A percentile compares a stretch with the other conserved stretches of the same genome.
Evolutionary conservation across 2,888 invertebrate genomes (phyloP).

Genomic region (Papilio demoleus): DNA sequence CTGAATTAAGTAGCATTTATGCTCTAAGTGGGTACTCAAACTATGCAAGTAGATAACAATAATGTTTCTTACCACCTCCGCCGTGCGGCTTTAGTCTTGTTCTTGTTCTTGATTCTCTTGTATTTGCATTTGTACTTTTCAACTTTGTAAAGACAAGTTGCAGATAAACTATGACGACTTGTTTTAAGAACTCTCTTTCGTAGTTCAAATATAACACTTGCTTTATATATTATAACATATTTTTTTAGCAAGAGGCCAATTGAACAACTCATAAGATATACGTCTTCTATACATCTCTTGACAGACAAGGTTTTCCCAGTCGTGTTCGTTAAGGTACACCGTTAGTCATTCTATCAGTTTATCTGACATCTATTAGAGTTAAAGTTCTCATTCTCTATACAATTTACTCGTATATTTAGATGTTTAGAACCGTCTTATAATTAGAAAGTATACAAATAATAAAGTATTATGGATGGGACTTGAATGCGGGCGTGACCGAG

Average conservation of each 20-base stretch:
- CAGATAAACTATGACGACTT: not conserved
- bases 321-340: constrained; percentile 35
- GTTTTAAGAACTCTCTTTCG: not conserved
- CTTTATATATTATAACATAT: no score
- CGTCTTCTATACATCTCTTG: constrained; percentile 12
- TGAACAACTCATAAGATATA: not conserved
- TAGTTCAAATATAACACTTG: no score
- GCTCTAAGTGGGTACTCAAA: constrained; percentile 64
- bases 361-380: constrained; percentile 48
- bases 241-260: no score
- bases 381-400: constrained; percentile 54
- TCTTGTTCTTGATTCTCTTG: constrained; percentile 29
- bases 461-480: constrained; percentile 66
- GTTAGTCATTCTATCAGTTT: constrained; percentile 45
- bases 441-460: constrained; percentile 73
- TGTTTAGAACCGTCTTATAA: constrained; percentile 65
- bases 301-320: constrained; percentile 3
- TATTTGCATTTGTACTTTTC: constrained; percentile 26
- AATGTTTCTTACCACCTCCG: constrained; percentile 51
- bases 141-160: constrained; percentile 45
- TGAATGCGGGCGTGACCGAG: constrained; percentile 65
- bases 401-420: constrained; percentile 59
- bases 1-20: constrained; percentile 67
- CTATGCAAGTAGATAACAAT: constrained; percentile 57
- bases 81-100: constrained; percentile 16